phyloP scores from a whole-genome alignment of 2,888 invertebrate genomes.

The Cryptosula pallasiana region DNA sequence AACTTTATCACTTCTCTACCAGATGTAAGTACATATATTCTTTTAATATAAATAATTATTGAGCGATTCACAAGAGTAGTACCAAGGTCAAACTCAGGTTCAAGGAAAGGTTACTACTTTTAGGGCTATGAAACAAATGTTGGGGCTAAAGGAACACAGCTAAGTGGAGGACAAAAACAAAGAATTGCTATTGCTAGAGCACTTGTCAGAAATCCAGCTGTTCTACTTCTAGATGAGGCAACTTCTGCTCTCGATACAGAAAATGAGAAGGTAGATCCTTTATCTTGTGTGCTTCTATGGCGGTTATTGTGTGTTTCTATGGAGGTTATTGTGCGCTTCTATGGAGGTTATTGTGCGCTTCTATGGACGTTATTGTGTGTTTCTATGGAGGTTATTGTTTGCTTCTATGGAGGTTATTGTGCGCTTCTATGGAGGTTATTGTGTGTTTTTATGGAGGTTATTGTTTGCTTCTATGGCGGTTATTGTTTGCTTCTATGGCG shows the following conservation, averaged over 20 bases:
- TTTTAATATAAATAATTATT: neutral
- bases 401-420: no score
- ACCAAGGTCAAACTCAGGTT: no score
- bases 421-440: no score
- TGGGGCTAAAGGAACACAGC: slow-evolving; percentile 49
- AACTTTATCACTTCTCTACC: slow-evolving; percentile 31
- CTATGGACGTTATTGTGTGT: no score
- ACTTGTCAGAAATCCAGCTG: slow-evolving; percentile 60
- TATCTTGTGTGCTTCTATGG: no score
- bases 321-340: no score
- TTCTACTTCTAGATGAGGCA: slow-evolving; percentile 58
- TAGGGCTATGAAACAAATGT: slow-evolving; percentile 43
- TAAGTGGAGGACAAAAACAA: slow-evolving; percentile 52
- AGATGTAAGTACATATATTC: slow-evolving; percentile 28
- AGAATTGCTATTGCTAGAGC: slow-evolving; percentile 72
- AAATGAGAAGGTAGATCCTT: slow-evolving; percentile 43
- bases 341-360: no score
- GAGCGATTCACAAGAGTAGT: neutral
- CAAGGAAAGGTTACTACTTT: neutral
- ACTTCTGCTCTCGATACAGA: slow-evolving; percentile 53
- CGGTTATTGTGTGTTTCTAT: no score
- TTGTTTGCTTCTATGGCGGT: no score
- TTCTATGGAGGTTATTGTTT: no score
- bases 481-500: no score
- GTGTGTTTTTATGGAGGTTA: no score